Conservation (phyloP, 2,113 vertebrate species). For the Malurus cyaneus region DNA sequence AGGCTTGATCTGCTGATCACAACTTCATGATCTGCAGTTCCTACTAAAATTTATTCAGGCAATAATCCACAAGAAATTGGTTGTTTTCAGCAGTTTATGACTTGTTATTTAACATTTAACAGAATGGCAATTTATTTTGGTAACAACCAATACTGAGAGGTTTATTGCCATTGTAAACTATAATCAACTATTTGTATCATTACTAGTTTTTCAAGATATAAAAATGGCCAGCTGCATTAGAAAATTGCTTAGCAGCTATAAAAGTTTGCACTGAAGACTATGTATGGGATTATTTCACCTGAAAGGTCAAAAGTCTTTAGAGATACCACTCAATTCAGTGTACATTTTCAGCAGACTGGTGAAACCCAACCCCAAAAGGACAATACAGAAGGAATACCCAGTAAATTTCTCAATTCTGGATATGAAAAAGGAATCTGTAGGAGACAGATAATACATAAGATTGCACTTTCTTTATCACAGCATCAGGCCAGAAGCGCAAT, state of each 20-base stretch:
- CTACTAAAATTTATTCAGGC: constrained; percentile 74
- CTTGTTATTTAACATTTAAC: constrained; percentile 83
- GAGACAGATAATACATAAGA: neutral
- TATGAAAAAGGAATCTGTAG: constrained; percentile 10
- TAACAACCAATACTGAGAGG: constrained; percentile 76
- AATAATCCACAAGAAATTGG: constrained; percentile 77
- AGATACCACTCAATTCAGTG: neutral
- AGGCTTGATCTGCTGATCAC: constrained; percentile 52
- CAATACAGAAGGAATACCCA: neutral
- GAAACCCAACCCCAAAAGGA: neutral
- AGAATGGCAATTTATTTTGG: constrained; percentile 79
- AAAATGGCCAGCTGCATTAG: constrained; percentile 64
- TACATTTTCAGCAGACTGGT: neutral
- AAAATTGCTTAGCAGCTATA: constrained; percentile 45
- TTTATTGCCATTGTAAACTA: constrained; percentile 80
- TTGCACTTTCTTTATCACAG: constrained; percentile 34
- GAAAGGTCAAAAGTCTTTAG: constrained; percentile 12
- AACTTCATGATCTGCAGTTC: constrained; percentile 65
- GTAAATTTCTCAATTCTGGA: neutral
- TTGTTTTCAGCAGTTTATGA: constrained; percentile 80
- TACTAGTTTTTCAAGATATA: constrained; percentile 67
- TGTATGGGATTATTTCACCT: constrained; percentile 34
- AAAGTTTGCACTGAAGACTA: constrained; percentile 42
- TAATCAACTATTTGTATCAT: constrained; percentile 75
- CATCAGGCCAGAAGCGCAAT: neutral